Evolutionary conservation across 2,113 vertebrate species (phyloP).

Genomic region (Cottus gobio): DNA sequence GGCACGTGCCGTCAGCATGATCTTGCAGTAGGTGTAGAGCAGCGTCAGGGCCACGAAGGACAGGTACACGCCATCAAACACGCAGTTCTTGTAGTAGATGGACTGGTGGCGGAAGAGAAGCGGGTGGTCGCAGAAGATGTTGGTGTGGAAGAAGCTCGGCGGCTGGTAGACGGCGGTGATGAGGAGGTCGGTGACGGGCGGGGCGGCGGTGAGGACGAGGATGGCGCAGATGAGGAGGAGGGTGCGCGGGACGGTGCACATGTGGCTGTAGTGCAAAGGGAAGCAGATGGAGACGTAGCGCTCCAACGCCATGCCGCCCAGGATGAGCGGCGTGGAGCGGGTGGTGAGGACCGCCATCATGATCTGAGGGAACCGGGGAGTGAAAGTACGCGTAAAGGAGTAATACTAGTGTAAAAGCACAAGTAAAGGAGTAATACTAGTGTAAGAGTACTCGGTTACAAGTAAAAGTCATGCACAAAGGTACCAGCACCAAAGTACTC

Average conservation of each 20-base stretch:
- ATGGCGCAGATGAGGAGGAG: constrained; percentile 70
- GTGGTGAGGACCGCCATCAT: constrained; percentile 81
- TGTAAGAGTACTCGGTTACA: not conserved
- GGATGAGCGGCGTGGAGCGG: constrained; percentile 82
- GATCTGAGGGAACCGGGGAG: constrained; percentile 51
- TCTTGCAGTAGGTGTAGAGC: constrained; percentile 83
- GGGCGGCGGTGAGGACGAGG: constrained; percentile 62
- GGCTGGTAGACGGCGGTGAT: constrained; percentile 73
- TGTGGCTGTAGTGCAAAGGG: constrained; percentile 78
- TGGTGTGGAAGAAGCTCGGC: constrained; percentile 57
- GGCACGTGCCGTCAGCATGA: constrained; percentile 76
- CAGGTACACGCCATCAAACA: constrained; percentile 80
- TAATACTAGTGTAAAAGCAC: no score
- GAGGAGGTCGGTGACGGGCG: constrained; percentile 79
- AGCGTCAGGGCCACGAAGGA: constrained; percentile 80
- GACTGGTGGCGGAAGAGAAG: constrained; percentile 74
- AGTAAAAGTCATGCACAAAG: no score
- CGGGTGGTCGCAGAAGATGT: constrained; percentile 81
- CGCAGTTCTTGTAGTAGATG: constrained; percentile 83
- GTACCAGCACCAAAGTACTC: no score
- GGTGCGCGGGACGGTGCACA: constrained; percentile 80
- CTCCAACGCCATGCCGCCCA: constrained; percentile 85
- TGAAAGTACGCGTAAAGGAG: no score
- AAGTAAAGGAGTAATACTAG: no score
- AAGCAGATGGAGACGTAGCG: constrained; percentile 84